Base-by-base conservation (phyloP, 2,888 invertebrate genomes). In the Platycheirus albimanus region DNA sequence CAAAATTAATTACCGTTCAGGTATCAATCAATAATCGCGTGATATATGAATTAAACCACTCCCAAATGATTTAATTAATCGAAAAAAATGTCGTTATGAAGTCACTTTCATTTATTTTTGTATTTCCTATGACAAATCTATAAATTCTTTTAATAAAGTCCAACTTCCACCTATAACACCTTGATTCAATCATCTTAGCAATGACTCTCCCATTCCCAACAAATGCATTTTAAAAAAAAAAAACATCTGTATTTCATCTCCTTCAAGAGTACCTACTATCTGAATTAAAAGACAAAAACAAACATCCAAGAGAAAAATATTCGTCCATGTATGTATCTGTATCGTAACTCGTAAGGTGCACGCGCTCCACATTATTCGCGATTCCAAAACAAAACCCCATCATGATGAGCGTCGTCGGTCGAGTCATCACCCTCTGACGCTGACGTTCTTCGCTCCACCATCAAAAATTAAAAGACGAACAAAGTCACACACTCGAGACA, bases 231-330 rank as follows among this genome's bases (percentile, higher is more conserved):
- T 66, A 17, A 45, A 51, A 58, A 67, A 49, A 56, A 17, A 45
- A 51, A 58, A 67, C 41, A 56, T 71, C 80, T 76, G 80, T 66
- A 70, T 70, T 51, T 71, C 76, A 51, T 81, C 76, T 36, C 66
- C 61, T 67, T 52, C 36, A 45, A 56, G 51, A 51, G 64, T 69
- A 69, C 52, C 28, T 75, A 49, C n/a, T n/a, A 64, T 75, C 56
- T 28, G 56, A 75, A 64, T 66, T 58, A 38, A 49, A 41, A 70
- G 28, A 17, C 10, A 33, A 24, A 43, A 30, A 28, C 10, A 52
- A 36, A 33, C 11, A 13, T 20, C 1, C 17, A 38, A 56, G 41
- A 71, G 51, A 70, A 77, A 64, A 77, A 64, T 43, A 56, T 41
- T 3, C 75, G 8, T 38, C 20, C 58, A 58, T 58, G 41, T 58